phyloP scores from a whole-genome alignment of 2,113 vertebrate species.

The Melanostigma gelatinosum region DNA sequence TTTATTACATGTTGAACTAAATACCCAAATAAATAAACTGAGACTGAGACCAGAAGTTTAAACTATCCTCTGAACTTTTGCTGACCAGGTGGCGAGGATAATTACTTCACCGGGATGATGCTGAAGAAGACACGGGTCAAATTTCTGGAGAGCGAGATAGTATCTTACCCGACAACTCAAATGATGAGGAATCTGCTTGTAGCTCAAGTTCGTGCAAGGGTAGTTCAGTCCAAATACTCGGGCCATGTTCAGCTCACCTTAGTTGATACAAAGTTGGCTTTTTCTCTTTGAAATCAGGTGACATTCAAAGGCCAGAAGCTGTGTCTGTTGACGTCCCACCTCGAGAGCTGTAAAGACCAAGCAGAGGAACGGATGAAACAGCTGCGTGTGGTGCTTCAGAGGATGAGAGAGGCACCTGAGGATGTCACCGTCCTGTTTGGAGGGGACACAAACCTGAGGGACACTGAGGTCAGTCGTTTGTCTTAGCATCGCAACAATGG shows the following conservation, averaged over 20 bases:
- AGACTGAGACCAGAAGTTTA: neutral
- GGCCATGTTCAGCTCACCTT: neutral
- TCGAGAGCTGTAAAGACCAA: constrained; percentile 93
- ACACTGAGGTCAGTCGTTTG: constrained; percentile 85
- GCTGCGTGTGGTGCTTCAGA: constrained; percentile 83
- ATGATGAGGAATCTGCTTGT: constrained; percentile 97
- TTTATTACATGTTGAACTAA: neutral
- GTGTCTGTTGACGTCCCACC: constrained; percentile 94
- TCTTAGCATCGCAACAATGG: neutral
- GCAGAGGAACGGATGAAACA: constrained; percentile 88
- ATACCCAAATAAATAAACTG: neutral
- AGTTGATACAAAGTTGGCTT: neutral
- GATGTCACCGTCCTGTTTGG: constrained; percentile 91
- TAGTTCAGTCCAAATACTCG: neutral
- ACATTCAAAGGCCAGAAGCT: constrained; percentile 85
- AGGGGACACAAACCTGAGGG: constrained; percentile 95
- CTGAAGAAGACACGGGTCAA: constrained; percentile 91
- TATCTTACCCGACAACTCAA: constrained; percentile 87
- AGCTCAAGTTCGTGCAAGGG: constrained; percentile 83
- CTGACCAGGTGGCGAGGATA: constrained; percentile 86
- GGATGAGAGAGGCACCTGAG: constrained; percentile 83
- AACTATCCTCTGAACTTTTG: constrained; percentile 2
- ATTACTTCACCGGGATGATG: constrained; percentile 93
- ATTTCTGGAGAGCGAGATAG: constrained; percentile 86
- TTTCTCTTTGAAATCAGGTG: constrained; percentile 77